Conservation (phyloP, 1,140 invertebrate species). For the Drosophila ficusphila region DNA sequence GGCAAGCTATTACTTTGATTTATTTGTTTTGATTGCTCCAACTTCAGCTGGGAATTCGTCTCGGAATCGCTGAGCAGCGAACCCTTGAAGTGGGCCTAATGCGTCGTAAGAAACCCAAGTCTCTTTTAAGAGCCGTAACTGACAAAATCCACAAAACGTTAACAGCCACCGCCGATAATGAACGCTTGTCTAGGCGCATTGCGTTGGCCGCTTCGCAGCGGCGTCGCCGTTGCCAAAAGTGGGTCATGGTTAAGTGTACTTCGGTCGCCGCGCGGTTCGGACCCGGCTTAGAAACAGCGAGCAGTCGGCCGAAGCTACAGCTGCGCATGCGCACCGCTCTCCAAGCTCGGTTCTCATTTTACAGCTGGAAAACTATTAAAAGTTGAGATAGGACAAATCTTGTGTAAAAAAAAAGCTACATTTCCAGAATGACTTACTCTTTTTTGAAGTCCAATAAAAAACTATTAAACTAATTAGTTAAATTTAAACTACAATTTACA, state of each 20-base stretch:
- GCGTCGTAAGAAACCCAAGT: constrained; percentile 12
- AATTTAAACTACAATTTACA: background rate
- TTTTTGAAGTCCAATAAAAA: too few relatives aligned
- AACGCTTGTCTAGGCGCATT: constrained; percentile 51
- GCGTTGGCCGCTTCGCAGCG: constrained; percentile 34
- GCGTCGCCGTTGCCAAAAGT: constrained; percentile 41
- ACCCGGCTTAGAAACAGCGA: constrained; percentile 14
- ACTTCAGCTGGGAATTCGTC: constrained; percentile 8
- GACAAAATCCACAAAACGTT: constrained; percentile 24
- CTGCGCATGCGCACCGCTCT: constrained; percentile 42
- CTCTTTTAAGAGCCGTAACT: constrained; percentile 30
- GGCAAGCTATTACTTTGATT: constrained; percentile 40
- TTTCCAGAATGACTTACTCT: too few relatives aligned
- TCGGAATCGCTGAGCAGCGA: background rate
- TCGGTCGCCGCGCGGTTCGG: constrained; percentile 39
- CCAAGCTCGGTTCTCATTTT: constrained; percentile 24
- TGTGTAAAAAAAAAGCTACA: too few relatives aligned
- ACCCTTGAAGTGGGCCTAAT: constrained; percentile 28
- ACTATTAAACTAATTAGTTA: background rate
- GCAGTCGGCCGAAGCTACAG: background rate
- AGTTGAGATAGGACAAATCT: background rate
- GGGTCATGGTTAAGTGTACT: constrained; percentile 82
- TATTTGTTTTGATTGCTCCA: constrained; percentile 16
- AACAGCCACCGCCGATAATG: constrained; percentile 31
- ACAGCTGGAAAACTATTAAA: constrained; percentile 13